Evolutionary conservation across 1,140 invertebrate species (phyloP), one percentile per base, ranked within the genome.

Genomic region (Octopus bimaculoides): DNA sequence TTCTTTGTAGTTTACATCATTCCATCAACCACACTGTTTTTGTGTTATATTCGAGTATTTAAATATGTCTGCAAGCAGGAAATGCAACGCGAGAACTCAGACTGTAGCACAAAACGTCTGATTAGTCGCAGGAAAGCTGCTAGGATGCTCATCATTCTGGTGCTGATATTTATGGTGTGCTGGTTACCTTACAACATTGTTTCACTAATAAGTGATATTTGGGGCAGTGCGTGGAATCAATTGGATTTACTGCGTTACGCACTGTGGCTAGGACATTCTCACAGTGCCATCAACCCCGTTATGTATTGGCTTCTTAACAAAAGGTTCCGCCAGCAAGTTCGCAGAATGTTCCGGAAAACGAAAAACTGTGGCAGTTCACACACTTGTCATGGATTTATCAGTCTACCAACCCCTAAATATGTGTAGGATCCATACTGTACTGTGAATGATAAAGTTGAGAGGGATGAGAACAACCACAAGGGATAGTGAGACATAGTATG

Each of bases 141-240:
- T 2, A 92, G 96, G 79, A 95, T 98, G 93, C 95, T 98, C 14
- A 93, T 97, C 56, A 94, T 96, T 17, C 95, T 98, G 10, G 95
- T 98, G 1, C 93, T 96, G 52, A 95, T 96, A 20, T 98, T 98
- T 89, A 96, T 96, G n/a, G 92, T 96, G 74, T 97, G 96, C 90
- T 98, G 97, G 97, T 93, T 95, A 85, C 97, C 97, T 4, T 94
- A 95, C 89, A 94, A 94, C 86, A 92, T 94, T 3, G 89, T 93
- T 4, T 92, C 92, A 77, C 89, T 94, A 10, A 84, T 94, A 7
- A 84, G 93, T 4, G 94, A 95, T 84, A 88, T 93, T 3, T 90
- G 90, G 10, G 88, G 90, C n/a, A 88, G 85, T 17, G 77, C 73
- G 17, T 52, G 74, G 12, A 76, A 81, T 85, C 82, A 86, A 6